Evolutionary conservation across 2,888 invertebrate species (phyloP).

Genomic region (Drosophila peninsularis): DNA sequence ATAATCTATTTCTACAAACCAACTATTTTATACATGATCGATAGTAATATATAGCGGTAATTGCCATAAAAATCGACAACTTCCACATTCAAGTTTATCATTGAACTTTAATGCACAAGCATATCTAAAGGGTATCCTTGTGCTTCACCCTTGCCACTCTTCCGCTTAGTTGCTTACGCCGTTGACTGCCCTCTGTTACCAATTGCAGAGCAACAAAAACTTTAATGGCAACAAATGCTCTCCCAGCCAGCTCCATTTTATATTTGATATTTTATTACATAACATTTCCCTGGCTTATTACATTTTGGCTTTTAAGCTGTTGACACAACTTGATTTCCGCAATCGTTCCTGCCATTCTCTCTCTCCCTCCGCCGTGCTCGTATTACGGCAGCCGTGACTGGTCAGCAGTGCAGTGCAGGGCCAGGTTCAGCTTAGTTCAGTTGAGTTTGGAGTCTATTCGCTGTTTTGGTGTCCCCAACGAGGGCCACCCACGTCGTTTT

Average conservation of each 20-base stretch:
- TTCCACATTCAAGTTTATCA: not conserved
- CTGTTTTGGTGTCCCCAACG: conserved; percentile 54
- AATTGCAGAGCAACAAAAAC: conserved; percentile 65
- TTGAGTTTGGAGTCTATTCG: conserved; percentile 43
- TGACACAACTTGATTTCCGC: conserved; percentile 80
- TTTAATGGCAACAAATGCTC: conserved; percentile 72
- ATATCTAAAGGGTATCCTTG: conserved; percentile 5
- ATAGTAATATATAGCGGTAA: not conserved
- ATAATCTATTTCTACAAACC: not conserved
- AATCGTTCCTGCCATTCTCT: conserved; percentile 32
- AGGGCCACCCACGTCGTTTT: conserved; percentile 60
- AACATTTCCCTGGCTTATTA: conserved; percentile 80
- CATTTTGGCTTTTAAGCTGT: conserved; percentile 80
- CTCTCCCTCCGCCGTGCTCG: not conserved
- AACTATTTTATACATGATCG: not conserved
- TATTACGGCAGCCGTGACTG: conserved; percentile 37
- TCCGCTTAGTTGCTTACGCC: conserved; percentile 14
- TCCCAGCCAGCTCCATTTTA: conserved; percentile 60
- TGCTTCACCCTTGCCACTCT: not conserved
- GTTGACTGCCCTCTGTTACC: conserved; percentile 40
- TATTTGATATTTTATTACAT: conserved; percentile 80
- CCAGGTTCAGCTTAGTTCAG: conserved; percentile 42
- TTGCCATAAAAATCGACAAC: too few species aligned
- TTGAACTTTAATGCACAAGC: too few species aligned
- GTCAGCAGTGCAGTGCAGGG: conserved; percentile 44